Evolutionary conservation across 2,113 vertebrate genomes (phyloP).

Genomic region (Budorcas taxicolor): DNA sequence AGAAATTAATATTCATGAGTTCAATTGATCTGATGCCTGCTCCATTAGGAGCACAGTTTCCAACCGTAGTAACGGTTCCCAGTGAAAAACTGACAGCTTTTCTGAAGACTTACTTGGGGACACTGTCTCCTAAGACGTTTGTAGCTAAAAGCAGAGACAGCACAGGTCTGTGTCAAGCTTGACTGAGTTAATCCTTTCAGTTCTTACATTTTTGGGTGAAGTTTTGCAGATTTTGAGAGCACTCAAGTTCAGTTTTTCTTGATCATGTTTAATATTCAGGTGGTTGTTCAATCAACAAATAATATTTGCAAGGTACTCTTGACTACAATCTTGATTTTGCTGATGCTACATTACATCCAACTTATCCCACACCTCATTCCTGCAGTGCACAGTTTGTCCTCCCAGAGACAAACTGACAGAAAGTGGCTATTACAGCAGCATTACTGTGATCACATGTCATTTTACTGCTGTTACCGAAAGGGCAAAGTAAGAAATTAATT

Average conservation of each 20-base stretch:
- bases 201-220: neutral
- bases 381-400: neutral
- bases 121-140: neutral
- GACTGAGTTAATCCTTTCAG: neutral
- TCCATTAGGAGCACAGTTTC: neutral
- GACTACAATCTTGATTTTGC: neutral
- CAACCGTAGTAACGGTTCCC: neutral
- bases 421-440: neutral
- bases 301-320: neutral
- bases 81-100: neutral
- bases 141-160: neutral
- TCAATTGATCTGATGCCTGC: neutral
- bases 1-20: slow-evolving; percentile 37
- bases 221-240: neutral
- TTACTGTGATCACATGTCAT: neutral
- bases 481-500: neutral
- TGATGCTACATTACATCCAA: neutral
- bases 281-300: neutral
- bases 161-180: neutral
- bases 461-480: neutral
- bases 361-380: neutral
- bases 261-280: neutral
- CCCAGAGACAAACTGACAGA: neutral
- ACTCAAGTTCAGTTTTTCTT: neutral
- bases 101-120: neutral